phyloP scores from a whole-genome alignment of 1,140 invertebrate species.

The Lordiphosa collinella region DNA sequence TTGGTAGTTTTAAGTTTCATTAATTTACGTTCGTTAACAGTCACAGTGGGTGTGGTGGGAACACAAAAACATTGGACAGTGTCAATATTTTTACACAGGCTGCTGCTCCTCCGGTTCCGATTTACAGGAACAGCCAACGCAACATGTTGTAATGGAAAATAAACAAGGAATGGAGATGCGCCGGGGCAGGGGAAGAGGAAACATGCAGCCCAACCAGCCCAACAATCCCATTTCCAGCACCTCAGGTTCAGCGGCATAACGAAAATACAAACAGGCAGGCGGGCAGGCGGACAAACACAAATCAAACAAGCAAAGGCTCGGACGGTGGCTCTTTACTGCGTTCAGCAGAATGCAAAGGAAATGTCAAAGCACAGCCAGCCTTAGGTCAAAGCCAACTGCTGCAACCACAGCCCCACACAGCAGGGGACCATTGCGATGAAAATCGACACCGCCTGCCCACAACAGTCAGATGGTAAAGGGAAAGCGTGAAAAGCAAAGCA shows the following conservation, averaged over 20 bases:
- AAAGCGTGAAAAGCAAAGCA: constrained; percentile 24
- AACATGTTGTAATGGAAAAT: constrained; percentile 45
- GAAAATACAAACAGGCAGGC: neutral
- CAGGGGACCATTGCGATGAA: neutral
- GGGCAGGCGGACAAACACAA: neutral
- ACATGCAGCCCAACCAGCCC: neutral
- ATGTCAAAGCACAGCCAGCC: constrained; percentile 1
- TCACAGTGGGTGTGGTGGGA: constrained; percentile 2
- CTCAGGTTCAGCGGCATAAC: neutral
- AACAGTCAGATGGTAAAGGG: neutral
- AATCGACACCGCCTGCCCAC: neutral
- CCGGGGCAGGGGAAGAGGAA: constrained; percentile 2
- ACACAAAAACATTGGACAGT: constrained; percentile 20
- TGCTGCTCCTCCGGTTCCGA: constrained; percentile 20
- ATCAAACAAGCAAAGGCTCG: neutral
- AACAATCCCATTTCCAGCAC: neutral
- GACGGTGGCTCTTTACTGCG: neutral
- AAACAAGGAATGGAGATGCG: constrained; percentile 14
- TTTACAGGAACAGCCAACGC: constrained; percentile 19
- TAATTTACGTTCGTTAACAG: constrained; percentile 24
- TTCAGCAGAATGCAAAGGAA: neutral
- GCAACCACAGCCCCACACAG: neutral
- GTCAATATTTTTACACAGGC: constrained; percentile 42
- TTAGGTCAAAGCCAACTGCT: constrained; percentile 4
- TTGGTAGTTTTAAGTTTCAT: constrained; percentile 41